Evolutionary conservation across 1,140 invertebrate genomes (phyloP), one percentile per base, ranked within the genome.

Genomic region (Heliconius himera): DNA sequence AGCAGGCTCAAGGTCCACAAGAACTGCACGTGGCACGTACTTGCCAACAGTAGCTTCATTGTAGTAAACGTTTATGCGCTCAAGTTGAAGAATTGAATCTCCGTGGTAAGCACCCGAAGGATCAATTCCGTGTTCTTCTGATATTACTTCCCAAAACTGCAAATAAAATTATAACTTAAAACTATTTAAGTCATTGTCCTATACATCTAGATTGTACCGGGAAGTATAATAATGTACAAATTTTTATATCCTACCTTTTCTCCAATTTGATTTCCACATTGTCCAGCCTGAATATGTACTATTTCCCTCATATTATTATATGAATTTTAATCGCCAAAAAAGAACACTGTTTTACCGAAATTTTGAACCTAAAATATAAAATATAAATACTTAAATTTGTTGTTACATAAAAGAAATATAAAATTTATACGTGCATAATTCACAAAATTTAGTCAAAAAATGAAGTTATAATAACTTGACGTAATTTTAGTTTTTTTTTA

Each of bases 11-110:
- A 66, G 60, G 13, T 66, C 60, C 1, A 66, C 60, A 5, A 66
- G 60, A 66, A 99, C 96, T 13, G 98, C 97, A 36, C 98, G 95
- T 8, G 98, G 98, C 29, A 99, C 98, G 91, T 98, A 99, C 95
- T 98, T 98, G 56, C 97, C 97, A 82, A 96, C 97, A 46, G 96
- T 97, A 1, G 97, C 98, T 94, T 98, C 98, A 95, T 98, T 98
- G 95, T 98, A 99, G 94, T 98, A 99, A 26, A 99, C 98, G 90
- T 98, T 98, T 86, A 99, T 98, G 83, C 98, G 96, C 91, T 99
- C 98, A 77, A 98, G 91, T 90, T 99, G 98, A 71, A 98, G 95
- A 87, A 98, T 97, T 38, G 97, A 97, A 92, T 98, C 97, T 26
- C 98, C 98, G 81, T 97, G 96, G 89, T 98, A 98, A 36, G 97